Evolutionary conservation across 2,113 vertebrate genomes (phyloP).

Genomic region (Tragelaphus strepsiceros): DNA sequence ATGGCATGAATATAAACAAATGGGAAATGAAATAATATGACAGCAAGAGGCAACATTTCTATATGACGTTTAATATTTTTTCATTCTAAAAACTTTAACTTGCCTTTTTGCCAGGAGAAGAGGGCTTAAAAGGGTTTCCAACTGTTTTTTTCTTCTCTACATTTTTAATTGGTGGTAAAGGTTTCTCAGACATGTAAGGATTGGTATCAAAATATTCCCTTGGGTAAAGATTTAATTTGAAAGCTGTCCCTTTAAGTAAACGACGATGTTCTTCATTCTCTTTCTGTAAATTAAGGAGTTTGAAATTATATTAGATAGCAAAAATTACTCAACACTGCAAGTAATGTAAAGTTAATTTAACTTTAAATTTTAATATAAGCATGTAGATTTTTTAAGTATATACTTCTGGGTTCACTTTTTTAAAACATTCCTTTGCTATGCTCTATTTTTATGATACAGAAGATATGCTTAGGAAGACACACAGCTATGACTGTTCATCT

Average conservation of each 20-base stretch:
- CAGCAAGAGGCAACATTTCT: not conserved
- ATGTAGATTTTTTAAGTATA: not conserved
- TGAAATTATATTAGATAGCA: slow-evolving; percentile 10
- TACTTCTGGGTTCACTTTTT: not conserved
- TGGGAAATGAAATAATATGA: not conserved
- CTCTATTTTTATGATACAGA: not conserved
- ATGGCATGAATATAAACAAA: not conserved
- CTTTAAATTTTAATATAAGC: slow-evolving; percentile 29
- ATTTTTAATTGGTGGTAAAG: slow-evolving; percentile 79
- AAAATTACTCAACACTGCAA: not conserved
- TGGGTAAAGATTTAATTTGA: slow-evolving; percentile 86
- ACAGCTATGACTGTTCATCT: not conserved
- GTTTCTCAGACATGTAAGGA: slow-evolving; percentile 82
- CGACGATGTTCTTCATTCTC: slow-evolving; percentile 75
- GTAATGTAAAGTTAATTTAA: not conserved
- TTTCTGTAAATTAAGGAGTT: slow-evolving; percentile 78
- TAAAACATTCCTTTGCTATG: not conserved
- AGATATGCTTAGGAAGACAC: not conserved
- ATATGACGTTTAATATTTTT: not conserved
- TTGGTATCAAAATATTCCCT: slow-evolving; percentile 88
- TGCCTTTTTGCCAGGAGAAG: slow-evolving; percentile 89
- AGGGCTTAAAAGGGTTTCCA: slow-evolving; percentile 84
- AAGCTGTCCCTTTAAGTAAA: slow-evolving; percentile 84
- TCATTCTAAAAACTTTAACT: slow-evolving; percentile 6
- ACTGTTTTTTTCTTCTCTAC: slow-evolving; percentile 34